Percentiles rank a stretch among this genome's conserved stretches.
Evolutionary conservation across 2,797 vertebrate species (phyloP).

Genomic region (Lemur catta): DNA sequence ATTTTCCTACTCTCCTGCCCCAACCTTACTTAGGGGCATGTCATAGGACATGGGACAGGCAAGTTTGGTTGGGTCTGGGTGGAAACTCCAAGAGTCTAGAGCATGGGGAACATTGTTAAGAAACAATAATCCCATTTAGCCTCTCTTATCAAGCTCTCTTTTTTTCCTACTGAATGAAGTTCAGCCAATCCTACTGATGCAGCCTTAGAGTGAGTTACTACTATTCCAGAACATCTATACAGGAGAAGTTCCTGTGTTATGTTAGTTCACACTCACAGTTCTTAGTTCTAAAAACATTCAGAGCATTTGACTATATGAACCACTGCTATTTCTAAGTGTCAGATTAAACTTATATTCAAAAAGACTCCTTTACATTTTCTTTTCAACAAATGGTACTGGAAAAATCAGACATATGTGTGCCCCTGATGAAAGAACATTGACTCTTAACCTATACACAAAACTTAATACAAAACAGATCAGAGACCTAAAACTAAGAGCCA

Average conservation of each 20-base stretch:
- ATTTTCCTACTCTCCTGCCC: background rate
- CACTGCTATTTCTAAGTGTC: constrained; percentile 8
- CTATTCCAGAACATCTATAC: background rate
- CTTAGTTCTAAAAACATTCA: constrained; percentile 16
- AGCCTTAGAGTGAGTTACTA: background rate
- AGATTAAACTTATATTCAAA: background rate
- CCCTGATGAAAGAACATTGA: background rate
- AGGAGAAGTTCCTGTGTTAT: background rate
- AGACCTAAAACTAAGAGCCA: background rate
- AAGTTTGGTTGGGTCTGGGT: background rate
- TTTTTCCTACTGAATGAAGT: background rate
- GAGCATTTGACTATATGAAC: background rate
- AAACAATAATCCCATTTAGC: background rate
- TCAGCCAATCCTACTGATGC: background rate
- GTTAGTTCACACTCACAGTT: background rate
- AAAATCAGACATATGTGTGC: background rate
- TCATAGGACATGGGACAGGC: background rate
- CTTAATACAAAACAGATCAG: background rate
- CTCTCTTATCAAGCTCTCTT: background rate
- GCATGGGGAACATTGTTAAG: background rate
- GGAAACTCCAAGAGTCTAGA: background rate
- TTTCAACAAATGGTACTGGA: constrained; percentile 1
- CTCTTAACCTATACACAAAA: background rate
- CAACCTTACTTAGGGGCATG: background rate
- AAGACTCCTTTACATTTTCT: background rate